A percentile compares a stretch with the other conserved stretches of the same genome.
Evolutionary conservation across 2,888 invertebrate species (phyloP).

Genomic region (Helobdella robusta): DNA sequence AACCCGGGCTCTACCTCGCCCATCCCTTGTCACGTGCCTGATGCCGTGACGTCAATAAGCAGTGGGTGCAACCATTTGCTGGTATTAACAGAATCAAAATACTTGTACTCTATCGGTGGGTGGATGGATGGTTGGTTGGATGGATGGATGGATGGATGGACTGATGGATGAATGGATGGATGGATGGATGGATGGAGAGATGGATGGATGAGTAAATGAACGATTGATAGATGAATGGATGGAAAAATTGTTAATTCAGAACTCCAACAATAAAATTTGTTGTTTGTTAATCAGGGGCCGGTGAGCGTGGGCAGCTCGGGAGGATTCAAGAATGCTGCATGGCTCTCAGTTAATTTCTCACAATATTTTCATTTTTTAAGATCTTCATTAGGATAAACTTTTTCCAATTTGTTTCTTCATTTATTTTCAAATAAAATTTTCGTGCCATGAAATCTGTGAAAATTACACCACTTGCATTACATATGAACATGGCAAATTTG

Average conservation of each 20-base stretch:
- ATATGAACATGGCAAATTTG: too few species aligned
- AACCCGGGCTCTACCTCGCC: background rate
- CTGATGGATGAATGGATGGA: background rate
- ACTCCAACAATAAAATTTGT: background rate
- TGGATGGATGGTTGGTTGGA: background rate
- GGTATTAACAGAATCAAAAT: slow-evolving; percentile 58
- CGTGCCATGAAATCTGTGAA: too few species aligned
- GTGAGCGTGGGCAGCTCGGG: slow-evolving; percentile 88
- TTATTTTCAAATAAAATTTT: too few species aligned
- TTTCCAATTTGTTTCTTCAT: too few species aligned
- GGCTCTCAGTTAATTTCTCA: too few species aligned
- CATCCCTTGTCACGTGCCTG: background rate
- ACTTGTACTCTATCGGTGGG: slow-evolving; percentile 39
- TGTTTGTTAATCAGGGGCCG: slow-evolving; percentile 60
- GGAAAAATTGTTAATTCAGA: background rate
- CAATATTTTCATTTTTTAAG: too few species aligned
- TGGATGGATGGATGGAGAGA: background rate
- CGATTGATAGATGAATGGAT: background rate
- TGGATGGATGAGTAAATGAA: background rate
- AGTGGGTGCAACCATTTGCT: slow-evolving; percentile 86
- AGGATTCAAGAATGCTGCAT: slow-evolving; percentile 67
- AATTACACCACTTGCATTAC: too few species aligned
- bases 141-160: background rate
- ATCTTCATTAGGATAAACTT: too few species aligned
- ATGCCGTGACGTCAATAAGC: slow-evolving; percentile 63